A percentile compares a stretch with the other conserved stretches of the same genome.
Evolutionary conservation across 1,140 invertebrate species (phyloP).

Genomic region (Elysia chlorotica): DNA sequence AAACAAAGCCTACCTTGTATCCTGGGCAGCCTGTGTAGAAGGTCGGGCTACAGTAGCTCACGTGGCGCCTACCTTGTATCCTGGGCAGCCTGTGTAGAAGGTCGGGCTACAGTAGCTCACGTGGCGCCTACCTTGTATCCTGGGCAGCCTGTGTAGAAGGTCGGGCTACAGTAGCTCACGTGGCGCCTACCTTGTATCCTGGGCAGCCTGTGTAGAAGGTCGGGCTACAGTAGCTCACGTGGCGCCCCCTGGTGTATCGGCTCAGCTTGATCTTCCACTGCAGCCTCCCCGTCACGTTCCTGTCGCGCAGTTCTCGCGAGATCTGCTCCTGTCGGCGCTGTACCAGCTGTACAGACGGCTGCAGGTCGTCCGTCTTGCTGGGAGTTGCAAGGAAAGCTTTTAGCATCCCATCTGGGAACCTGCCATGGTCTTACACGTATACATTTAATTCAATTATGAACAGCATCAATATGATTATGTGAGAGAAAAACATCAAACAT

Average conservation of each 20-base stretch:
- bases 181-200: background rate
- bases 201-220: slow-evolving; percentile 31
- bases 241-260: too few species aligned
- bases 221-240: too few species aligned
- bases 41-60: background rate
- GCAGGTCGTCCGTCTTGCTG: background rate
- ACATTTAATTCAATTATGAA: too few species aligned
- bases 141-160: background rate
- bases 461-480: too few species aligned
- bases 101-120: slow-evolving; percentile 19
- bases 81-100: slow-evolving; percentile 34
- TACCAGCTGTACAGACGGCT: background rate
- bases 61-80: slow-evolving; percentile 26
- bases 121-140: background rate
- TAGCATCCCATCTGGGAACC: too few species aligned
- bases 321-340: background rate
- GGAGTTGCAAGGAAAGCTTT: background rate
- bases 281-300: slow-evolving; percentile 22
- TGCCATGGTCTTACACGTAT: too few species aligned
- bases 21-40: slow-evolving; percentile 32
- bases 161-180: background rate
- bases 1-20: slow-evolving; percentile 25
- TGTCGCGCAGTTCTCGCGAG: background rate
- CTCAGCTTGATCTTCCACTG: slow-evolving; percentile 29
- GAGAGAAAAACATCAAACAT: too few species aligned